Evolutionary conservation across 2,113 vertebrate genomes (phyloP).

Genomic region (Oceanites oceanicus): DNA sequence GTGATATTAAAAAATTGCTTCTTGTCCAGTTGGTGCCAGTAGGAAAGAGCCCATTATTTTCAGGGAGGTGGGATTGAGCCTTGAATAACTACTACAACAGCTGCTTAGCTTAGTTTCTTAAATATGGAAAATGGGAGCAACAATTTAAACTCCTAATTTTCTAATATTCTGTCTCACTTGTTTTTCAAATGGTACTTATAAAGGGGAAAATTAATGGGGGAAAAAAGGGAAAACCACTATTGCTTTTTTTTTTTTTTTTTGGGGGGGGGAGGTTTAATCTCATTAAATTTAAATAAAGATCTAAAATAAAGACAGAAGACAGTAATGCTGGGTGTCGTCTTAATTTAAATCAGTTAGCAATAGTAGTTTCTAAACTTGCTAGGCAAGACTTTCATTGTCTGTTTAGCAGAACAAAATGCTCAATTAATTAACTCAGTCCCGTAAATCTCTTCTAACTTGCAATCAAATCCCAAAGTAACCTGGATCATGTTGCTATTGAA

Average conservation of each 20-base stretch:
- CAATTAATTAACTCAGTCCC: conserved; percentile 20
- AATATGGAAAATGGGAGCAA: not conserved
- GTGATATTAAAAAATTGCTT: not conserved
- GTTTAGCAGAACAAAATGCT: conserved; percentile 1
- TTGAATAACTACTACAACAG: not conserved
- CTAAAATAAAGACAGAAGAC: not conserved
- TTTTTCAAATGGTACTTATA: not conserved
- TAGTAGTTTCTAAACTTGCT: not conserved
- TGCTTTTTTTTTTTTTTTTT: not conserved
- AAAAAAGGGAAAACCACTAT: not conserved
- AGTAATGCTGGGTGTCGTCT: not conserved
- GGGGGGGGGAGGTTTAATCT: not conserved
- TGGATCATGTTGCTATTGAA: not conserved
- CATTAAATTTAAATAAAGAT: too few species aligned
- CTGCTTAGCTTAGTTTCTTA: not conserved
- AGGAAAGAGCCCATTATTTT: not conserved
- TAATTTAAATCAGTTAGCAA: not conserved
- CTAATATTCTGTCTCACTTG: not conserved
- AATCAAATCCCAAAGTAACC: conserved; percentile 14
- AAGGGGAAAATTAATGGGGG: not conserved
- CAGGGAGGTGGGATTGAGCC: not conserved
- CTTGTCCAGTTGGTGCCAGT: not conserved
- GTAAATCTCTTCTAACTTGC: conserved; percentile 13
- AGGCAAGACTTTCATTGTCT: not conserved
- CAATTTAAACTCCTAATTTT: not conserved